These are phyloP conservation scores for Pelodytes ibericus DNA, from an alignment of 2,797 vertebrate genomes.

Conservation along the genomic window DNA sequence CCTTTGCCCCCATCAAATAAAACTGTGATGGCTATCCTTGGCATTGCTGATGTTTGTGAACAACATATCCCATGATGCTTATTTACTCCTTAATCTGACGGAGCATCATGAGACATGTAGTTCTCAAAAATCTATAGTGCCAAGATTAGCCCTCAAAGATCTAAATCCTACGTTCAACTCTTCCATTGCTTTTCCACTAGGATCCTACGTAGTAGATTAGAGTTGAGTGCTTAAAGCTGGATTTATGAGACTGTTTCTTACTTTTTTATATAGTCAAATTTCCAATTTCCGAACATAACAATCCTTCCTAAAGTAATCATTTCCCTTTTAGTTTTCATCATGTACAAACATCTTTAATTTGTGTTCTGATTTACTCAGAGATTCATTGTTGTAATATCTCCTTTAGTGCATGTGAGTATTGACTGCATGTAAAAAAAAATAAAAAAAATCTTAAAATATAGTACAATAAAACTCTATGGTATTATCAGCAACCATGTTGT, in stretches of 20 bases:
- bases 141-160: too few relatives aligned
- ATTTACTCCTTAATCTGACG: too few relatives aligned
- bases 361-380: slow-evolving; percentile 43
- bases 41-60: not conserved
- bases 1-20: too few relatives aligned
- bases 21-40: too few relatives aligned
- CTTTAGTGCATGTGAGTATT: slow-evolving; percentile 40
- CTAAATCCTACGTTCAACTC: too few relatives aligned
- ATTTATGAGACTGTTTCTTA: slow-evolving; percentile 19
- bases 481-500: slow-evolving; percentile 37
- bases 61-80: too few relatives aligned
- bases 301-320: slow-evolving; percentile 38
- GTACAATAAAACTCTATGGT: slow-evolving; percentile 22
- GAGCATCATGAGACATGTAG: too few relatives aligned
- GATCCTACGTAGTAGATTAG: not conserved
- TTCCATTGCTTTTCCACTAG: not conserved
- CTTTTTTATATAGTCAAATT: slow-evolving; percentile 37
- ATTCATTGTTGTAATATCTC: slow-evolving; percentile 50
- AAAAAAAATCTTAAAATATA: slow-evolving; percentile 46
- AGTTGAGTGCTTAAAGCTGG: slow-evolving; percentile 1
- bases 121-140: too few relatives aligned
- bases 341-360: slow-evolving; percentile 45
- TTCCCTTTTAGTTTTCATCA: slow-evolving; percentile 40
- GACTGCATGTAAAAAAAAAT: slow-evolving; percentile 36
- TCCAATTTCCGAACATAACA: slow-evolving; percentile 32